Base-by-base conservation (phyloP, 2,113 vertebrate genomes). In the Amazona vittata region DNA sequence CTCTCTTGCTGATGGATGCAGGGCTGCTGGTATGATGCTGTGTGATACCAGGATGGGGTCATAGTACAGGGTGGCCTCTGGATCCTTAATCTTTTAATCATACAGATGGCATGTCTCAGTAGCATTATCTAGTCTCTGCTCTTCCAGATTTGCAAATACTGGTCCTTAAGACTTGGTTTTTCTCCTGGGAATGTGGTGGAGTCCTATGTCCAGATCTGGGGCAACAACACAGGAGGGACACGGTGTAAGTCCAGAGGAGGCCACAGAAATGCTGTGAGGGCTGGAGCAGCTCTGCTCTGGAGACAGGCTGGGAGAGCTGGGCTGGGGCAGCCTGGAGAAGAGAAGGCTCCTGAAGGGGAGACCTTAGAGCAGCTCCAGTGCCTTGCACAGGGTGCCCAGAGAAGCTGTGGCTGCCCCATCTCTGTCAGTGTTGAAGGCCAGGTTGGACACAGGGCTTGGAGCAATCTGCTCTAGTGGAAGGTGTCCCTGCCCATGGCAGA, bases 51-150 rank as follows among this genome's bases (percentile, higher is more conserved):
- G 47, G 31, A 8, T 39, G 33, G 64, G 8, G 17, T 93, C 10
- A 1, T 37, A 52, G 37, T 9, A 3, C 39, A 35, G 19, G 1
- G 2, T 15, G 47, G 25, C 11, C 15, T 62, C 0, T 24, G 37
- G 11, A 37, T 73, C 41, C 52, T 39, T 26, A 31, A 2, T 41
- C 18, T 16, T 65, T 35, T 33, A 33, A 15, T 68, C 12, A 11
- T 8, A 11, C 29, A 31, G 26, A 14, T 74, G 60, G 2, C n/a
- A 39, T 14, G 6, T 26, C 5, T 18, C 12, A 62, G 53, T 6
- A 37, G 21, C 35, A 1, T 6, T 65, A 25, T 55, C 22, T 29
- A 64, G 7, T 24, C 29, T 83, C 11, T 94, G 11, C 49, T 71
- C 12, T 21, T 53, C 21, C n/a, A 53, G 15, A 4, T 52, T 16